These are phyloP conservation scores for Chaenodraco wilsoni DNA, from an alignment of 2,797 vertebrate genomes.

Conservation along the genomic window DNA sequence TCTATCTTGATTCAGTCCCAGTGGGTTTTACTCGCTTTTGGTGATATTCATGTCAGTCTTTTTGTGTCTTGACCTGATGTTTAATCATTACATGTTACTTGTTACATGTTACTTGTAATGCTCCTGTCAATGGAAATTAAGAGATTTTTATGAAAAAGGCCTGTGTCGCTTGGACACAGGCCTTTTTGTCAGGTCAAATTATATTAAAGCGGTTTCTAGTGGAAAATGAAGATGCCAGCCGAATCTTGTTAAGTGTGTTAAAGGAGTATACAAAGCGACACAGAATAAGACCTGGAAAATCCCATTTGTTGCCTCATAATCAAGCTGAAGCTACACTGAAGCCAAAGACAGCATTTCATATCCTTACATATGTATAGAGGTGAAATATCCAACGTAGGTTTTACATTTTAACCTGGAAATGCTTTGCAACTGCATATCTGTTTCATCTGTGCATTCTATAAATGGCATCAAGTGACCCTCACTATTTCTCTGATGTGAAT, in stretches of 20 bases:
- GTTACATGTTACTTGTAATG: conserved; percentile 1
- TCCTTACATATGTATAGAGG: conserved; percentile 21
- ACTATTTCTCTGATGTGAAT: neutral
- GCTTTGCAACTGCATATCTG: neutral
- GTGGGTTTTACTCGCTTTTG: conserved; percentile 9
- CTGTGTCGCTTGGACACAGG: conserved; percentile 7
- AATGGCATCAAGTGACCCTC: neutral
- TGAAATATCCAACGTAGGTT: conserved; percentile 24
- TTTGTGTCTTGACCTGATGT: conserved; percentile 48
- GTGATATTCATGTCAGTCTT: conserved; percentile 52
- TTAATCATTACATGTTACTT: conserved; percentile 41
- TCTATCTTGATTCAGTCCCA: conserved; percentile 38
- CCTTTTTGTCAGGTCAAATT: conserved; percentile 1
- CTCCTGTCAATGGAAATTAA: conserved; percentile 35
- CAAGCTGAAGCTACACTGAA: conserved; percentile 30
- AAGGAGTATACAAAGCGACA: conserved; percentile 32
- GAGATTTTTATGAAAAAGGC: conserved; percentile 42
- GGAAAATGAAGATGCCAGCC: conserved; percentile 30
- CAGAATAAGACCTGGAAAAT: conserved; percentile 58
- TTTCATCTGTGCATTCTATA: conserved; percentile 12
- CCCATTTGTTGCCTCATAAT: conserved; percentile 50
- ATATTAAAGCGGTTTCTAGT: conserved; percentile 24
- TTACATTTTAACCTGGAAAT: conserved; percentile 1
- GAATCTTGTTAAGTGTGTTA: conserved; percentile 55
- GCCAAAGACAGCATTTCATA: conserved; percentile 16